phyloP scores from a whole-genome alignment of 2,797 vertebrate genomes.

The Spinus pinus region DNA sequence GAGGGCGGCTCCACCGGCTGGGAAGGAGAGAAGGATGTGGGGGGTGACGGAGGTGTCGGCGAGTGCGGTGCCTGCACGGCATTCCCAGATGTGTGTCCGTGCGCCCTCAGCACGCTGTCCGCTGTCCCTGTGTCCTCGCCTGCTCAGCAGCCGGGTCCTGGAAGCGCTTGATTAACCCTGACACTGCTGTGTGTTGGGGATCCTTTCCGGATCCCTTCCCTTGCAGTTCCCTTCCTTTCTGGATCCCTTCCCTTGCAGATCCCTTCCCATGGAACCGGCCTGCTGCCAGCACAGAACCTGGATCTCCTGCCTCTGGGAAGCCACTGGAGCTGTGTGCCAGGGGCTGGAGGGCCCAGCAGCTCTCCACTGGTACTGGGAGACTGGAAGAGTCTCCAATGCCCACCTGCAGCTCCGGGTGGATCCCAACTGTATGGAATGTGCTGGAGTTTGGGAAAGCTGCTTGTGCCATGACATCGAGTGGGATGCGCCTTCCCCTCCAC shows the following conservation, averaged over 20 bases:
- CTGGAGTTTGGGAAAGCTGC: neutral
- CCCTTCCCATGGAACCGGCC: rapidly evolving
- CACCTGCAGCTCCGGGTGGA: neutral
- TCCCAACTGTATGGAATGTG: rapidly evolving
- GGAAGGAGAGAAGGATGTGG: conserved; percentile 45
- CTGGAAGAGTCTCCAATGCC: conserved; percentile 26
- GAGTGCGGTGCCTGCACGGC: rapidly evolving
- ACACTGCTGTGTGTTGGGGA: rapidly evolving
- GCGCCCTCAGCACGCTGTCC: neutral
- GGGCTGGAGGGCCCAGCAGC: conserved; percentile 6
- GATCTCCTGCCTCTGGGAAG: neutral
- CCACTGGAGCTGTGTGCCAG: neutral
- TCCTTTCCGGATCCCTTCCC: rapidly evolving
- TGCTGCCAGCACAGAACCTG: neutral
- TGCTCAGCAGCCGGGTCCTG: neutral
- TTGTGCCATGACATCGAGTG: rapidly evolving
- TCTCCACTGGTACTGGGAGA: neutral
- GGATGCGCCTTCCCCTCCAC: rapidly evolving
- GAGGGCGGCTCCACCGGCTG: conserved; percentile 39
- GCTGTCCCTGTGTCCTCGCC: neutral
- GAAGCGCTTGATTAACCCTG: neutral
- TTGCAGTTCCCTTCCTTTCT: rapidly evolving
- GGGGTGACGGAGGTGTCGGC: neutral
- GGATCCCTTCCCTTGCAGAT: no score
- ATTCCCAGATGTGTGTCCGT: neutral